phyloP scores from a whole-genome alignment of 2,113 vertebrate genomes.

The Chamaea fasciata region DNA sequence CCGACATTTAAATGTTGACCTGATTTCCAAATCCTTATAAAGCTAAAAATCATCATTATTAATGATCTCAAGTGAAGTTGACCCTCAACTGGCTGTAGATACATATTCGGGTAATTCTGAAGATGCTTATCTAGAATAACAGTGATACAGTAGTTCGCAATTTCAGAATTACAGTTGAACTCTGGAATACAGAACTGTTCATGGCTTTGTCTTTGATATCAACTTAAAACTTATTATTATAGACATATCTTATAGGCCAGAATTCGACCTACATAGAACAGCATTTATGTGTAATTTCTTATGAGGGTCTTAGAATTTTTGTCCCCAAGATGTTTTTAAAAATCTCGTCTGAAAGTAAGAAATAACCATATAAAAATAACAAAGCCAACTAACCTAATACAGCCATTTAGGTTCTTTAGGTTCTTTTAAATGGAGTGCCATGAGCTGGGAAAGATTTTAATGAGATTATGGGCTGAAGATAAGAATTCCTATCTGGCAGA shows the following conservation, averaged over 20 bases:
- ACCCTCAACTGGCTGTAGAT: background rate
- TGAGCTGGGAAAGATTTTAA: constrained; percentile 11
- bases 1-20: background rate
- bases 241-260: background rate
- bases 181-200: background rate
- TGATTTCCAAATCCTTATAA: background rate
- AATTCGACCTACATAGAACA: background rate
- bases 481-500: constrained; percentile 23
- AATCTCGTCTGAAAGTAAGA: background rate
- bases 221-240: background rate
- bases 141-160: background rate
- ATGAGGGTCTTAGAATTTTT: background rate
- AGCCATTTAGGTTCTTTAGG: background rate
- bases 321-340: background rate
- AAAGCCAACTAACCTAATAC: background rate
- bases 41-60: background rate
- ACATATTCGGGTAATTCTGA: background rate
- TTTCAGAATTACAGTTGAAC: background rate
- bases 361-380: background rate
- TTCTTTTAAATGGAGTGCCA: background rate
- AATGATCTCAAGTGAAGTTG: background rate
- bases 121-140: background rate
- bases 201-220: background rate
- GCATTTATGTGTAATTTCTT: background rate
- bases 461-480: constrained; percentile 25